phyloP scores from a whole-genome alignment of 2,797 vertebrate species.

The Numenius phaeopus region DNA sequence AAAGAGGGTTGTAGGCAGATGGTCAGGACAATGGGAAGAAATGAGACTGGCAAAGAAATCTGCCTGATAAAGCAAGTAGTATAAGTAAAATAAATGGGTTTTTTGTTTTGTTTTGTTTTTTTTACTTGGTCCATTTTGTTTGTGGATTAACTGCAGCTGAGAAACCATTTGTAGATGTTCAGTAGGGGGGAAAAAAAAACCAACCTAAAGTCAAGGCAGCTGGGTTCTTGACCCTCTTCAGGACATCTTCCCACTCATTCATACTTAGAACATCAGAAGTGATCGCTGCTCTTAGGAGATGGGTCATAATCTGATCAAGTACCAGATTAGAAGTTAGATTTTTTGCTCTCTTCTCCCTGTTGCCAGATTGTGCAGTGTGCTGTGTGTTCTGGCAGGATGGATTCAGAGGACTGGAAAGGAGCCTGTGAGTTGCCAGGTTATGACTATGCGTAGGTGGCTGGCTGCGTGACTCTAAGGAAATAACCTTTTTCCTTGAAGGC shows the following conservation, averaged over 20 bases:
- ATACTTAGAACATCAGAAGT: background rate
- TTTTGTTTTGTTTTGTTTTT: background rate
- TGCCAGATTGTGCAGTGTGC: background rate
- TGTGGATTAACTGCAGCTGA: background rate
- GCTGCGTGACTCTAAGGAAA: background rate
- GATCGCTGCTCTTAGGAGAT: background rate
- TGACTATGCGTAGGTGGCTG: background rate
- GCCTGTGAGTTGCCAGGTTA: background rate
- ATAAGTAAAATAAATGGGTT: background rate
- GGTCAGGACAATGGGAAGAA: background rate
- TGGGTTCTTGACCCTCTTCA: background rate
- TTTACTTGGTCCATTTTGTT: background rate
- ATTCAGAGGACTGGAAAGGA: background rate
- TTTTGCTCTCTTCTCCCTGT: background rate
- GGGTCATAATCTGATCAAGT: background rate
- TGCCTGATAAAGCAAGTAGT: background rate
- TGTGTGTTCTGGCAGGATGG: background rate
- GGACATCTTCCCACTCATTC: background rate
- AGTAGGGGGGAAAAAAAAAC: fast-evolving
- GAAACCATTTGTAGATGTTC: background rate
- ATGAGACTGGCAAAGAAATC: background rate
- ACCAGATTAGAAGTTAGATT: background rate
- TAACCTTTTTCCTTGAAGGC: background rate
- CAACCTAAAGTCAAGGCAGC: background rate
- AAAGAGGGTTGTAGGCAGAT: conserved; percentile 5